These are phyloP conservation scores for Imbricaverruca yamaguchii DNA, from an alignment of 2,888 invertebrate species.

Conservation along the genomic window DNA sequence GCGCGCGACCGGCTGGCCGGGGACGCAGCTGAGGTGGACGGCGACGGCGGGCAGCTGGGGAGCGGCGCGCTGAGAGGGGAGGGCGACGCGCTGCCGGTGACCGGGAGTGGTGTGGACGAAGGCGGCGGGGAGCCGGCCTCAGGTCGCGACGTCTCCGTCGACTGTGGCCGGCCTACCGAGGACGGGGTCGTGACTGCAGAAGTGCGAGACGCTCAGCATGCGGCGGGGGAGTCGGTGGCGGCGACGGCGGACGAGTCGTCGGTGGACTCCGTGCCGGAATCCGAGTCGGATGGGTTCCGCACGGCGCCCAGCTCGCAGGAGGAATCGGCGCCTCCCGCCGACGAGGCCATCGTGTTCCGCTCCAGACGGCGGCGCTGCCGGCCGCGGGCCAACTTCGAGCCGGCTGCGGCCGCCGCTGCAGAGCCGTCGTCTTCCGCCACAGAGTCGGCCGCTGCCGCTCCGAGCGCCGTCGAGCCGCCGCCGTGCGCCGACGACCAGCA, in stretches of 20 bases:
- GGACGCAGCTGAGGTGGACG: background rate
- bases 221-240: background rate
- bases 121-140: no score
- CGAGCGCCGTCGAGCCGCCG: no score
- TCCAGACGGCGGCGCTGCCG: slow-evolving; percentile 68
- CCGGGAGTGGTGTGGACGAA: background rate
- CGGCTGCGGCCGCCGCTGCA: no score
- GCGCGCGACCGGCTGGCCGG: background rate
- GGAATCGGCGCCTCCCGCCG: slow-evolving; percentile 47
- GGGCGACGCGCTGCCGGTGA: background rate
- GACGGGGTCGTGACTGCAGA: no score
- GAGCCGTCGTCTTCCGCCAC: no score
- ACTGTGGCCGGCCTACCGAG: no score
- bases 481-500: slow-evolving; percentile 15
- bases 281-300: slow-evolving; percentile 42
- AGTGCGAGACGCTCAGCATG: no score
- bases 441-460: slow-evolving; percentile 8
- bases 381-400: slow-evolving; percentile 55
- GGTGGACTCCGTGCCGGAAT: slow-evolving; percentile 34
- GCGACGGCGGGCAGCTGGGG: slow-evolving; percentile 36
- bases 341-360: slow-evolving; percentile 53
- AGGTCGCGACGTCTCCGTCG: no score
- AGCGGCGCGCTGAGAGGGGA: background rate
- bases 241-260: slow-evolving; percentile 17
- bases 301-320: slow-evolving; percentile 40